phyloP scores from a whole-genome alignment of 2,888 invertebrate species.

The Thymelicus acteon region DNA sequence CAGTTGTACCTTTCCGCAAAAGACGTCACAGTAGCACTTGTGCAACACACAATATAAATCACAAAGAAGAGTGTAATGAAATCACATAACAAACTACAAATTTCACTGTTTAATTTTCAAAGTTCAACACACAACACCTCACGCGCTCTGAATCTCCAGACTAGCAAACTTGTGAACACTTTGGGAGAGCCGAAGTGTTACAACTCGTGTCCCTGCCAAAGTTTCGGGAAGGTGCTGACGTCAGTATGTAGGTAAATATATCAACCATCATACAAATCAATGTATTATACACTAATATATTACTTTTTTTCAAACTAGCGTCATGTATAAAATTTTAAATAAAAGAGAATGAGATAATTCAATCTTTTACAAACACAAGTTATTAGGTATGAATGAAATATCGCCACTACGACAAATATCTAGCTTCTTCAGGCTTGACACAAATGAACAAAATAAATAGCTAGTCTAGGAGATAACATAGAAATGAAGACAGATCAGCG shows the following conservation, averaged over 20 bases:
- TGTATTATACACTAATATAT: slow-evolving; percentile 70
- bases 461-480: not conserved
- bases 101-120: slow-evolving; percentile 31
- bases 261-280: slow-evolving; percentile 60
- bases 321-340: slow-evolving; percentile 40
- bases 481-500: not conserved
- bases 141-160: slow-evolving; percentile 73
- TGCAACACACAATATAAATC: slow-evolving; percentile 28
- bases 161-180: slow-evolving; percentile 75
- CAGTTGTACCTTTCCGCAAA: slow-evolving; percentile 19
- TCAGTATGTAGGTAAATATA: slow-evolving; percentile 65
- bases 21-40: slow-evolving; percentile 31
- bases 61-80: slow-evolving; percentile 31
- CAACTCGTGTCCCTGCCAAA: slow-evolving; percentile 81
- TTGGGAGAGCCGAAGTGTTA: slow-evolving; percentile 76
- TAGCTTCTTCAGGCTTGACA: not conserved
- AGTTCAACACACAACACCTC: slow-evolving; percentile 57
- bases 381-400: not conserved
- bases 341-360: not conserved
- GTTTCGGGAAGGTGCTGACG: slow-evolving; percentile 79
- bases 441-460: not conserved
- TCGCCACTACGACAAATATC: not conserved
- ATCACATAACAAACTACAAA: slow-evolving; percentile 30
- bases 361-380: not conserved
- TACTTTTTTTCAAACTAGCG: slow-evolving; percentile 54